Evolutionary conservation across 2,888 invertebrate species (phyloP), one percentile per base, ranked within the genome.

Genomic region (Caenorhabditis plicata): DNA sequence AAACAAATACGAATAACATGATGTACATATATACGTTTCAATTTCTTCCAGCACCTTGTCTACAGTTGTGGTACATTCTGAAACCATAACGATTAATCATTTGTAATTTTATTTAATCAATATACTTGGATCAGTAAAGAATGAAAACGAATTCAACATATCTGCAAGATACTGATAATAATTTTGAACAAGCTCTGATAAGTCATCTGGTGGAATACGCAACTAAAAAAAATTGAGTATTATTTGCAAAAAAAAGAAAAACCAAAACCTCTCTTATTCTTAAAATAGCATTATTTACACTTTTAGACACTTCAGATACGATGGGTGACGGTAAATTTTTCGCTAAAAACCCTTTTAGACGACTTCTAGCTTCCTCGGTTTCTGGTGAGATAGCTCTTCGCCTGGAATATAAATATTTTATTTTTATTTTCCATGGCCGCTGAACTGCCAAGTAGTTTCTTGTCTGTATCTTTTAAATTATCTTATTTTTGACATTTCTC

Each of bases 21-120:
- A 87, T 0, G 90, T 89, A 88, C 93, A 93, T 43, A 93, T 87
- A 81, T 91, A 92, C 78, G 90, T 90, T 84, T 99, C 98, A 40
- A 91, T 89, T 81, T 90, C 91, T 83, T 94, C 92, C 80, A 94
- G 86, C 57, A 95, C 85, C 71, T 87, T 87, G 75, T 92, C 87
- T 35, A 88, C 86, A 71, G 92, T 92, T 0, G 86, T 81, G 35
- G 87, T 85, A 23, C 89, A 84, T 68, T 86, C 87, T 45, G 50
- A 46, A 40, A 40, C n/a, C n/a, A n/a, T n/a, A 25, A 19, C 38
- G 20, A n/a, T 11, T 20, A 15, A 2, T 8, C 17, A 20, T 19
- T 26, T 29, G 20, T 13, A 11, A 17, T 36, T 36, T 32, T 35
- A 44, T n/a, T n/a, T n/a, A n/a, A n/a, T n/a, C n/a, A n/a, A 36